Base-by-base conservation (phyloP, 2,888 invertebrate species). In the Hydroisotoma schaefferi region DNA sequence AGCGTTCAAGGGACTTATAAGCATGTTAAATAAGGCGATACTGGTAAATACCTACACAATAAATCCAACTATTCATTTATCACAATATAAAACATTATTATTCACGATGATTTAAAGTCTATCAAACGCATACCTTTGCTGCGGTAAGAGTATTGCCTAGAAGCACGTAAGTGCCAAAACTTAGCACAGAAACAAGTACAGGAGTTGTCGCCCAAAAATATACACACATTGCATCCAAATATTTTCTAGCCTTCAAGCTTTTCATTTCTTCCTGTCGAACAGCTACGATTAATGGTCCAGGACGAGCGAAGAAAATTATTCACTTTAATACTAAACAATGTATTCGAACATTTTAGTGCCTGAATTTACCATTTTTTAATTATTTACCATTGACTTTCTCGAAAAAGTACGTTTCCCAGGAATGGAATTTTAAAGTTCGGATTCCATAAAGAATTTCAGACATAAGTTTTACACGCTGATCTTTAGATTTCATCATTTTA, bases 191-290 rank as follows among this genome's bases (percentile, higher is more conserved):
- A 73, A 93, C 90, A 22, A 93, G 76, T 26, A 97, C 90, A 0
- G 98, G 98, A 6, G 97, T 97, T 1, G 94, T 93, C 0, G 98
- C 98, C 98, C 98, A 99, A 77, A 99, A 88, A 76, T 93, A 98
- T 15, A 99, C 98, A 78, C 98, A 99, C 62, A 94, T 79, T 0
- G 98, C 98, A 80, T 99, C 98, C 69, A 99, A 78, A 78, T 97
- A 98, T 80, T 99, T 98, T 62, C 94, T 83, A 8, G 87, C 86
- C 69, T 86, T 86, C 59, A 95, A 78, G 76, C 87, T 88, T 59
- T 83, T 83, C 52, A 95, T 76, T 79, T 95, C 94, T 44, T 80
- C 79, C 22, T 79, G 79, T 49, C 90, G 82, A 20, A 84, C 78
- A 70, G 81, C 87, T 88, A 73, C 53, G 33, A 23, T 23, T n/a